Evolutionary conservation across 2,888 invertebrate species (phyloP), one percentile per base, ranked within the genome.

Genomic region (Caenorhabditis sp.): DNA sequence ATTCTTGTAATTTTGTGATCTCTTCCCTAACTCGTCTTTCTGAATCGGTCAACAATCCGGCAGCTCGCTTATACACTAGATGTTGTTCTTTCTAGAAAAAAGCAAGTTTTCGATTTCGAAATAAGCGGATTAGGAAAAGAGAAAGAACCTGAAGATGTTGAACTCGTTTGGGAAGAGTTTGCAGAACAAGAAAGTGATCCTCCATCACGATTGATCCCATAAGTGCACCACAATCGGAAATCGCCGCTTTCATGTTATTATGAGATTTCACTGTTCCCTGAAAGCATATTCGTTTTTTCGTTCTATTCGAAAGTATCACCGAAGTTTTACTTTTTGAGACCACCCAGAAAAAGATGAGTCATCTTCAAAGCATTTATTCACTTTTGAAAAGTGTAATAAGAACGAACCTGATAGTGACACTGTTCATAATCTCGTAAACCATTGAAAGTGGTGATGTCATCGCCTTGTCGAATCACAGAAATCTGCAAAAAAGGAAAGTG

Each of bases 181-280:
- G 85, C 6, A 87, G 69, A 50, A 87, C 78, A 50, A 87, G 78
- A 72, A 87, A 87, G 64, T 87, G 85, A 62, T 86, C 82, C 55
- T 84, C 77, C 69, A 84, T 80, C 31, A 86, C 82, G 53, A 87
- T 78, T 21, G 83, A 79, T 23, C 86, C 87, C 82, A 82, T 83
- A 60, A 86, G 69, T 58, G 74, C 69, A 51, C 79, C 73, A 69
- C 87, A 87, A 65, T 86, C 83, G 27, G 87, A 87, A 37, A 87
- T 71, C 23, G 87, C 84, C 5, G 84, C 87, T 61, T 78, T 71
- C 61, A 77, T 79, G 66, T 81, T 71, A 12, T 62, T 67, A 67
- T 82, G 82, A 23, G 80, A 81, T 43, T 64, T 66, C 14, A 80
- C 66, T 60, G 70, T 64, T 19, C 77, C 76, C 76, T 80, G 17